Conservation (phyloP, 2,888 invertebrate genomes). For the Asteroscopus sphinx region DNA sequence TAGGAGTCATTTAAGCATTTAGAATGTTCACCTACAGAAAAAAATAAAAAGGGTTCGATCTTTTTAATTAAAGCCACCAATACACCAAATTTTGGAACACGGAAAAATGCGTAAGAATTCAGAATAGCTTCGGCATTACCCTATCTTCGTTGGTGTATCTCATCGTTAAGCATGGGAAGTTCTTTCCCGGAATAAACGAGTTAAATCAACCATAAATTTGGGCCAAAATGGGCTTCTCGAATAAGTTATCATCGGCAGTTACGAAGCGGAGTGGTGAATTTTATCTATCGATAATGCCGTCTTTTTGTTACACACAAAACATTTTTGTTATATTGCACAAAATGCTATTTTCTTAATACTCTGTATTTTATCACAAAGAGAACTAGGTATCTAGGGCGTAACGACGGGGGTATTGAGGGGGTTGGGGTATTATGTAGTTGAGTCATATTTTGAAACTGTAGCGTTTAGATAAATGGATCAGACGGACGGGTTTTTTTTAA, state of each 20-base stretch:
- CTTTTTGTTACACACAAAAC: constrained; percentile 61
- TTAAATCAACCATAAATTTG: constrained; percentile 84
- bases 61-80: constrained; percentile 41
- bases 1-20: constrained; percentile 11
- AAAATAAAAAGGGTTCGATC: constrained; percentile 28
- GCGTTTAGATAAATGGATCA: too few relatives aligned
- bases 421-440: too few relatives aligned
- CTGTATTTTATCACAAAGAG: too few relatives aligned
- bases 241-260: constrained; percentile 85
- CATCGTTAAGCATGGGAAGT: constrained; percentile 70
- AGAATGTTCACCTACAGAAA: constrained; percentile 24
- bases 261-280: constrained; percentile 74
- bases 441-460: too few relatives aligned
- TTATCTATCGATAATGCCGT: constrained; percentile 76
- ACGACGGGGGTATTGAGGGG: too few relatives aligned
- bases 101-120: constrained; percentile 54
- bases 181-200: constrained; percentile 78
- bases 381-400: too few relatives aligned
- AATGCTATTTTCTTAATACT: constrained; percentile 27
- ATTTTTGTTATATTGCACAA: constrained; percentile 57
- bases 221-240: constrained; percentile 78
- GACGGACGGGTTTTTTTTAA: too few relatives aligned
- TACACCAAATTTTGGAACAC: constrained; percentile 27
- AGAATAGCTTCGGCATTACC: constrained; percentile 60
- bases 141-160: constrained; percentile 65